phyloP scores from a whole-genome alignment of 2,113 vertebrate genomes.

The Circaetus gallicus region DNA sequence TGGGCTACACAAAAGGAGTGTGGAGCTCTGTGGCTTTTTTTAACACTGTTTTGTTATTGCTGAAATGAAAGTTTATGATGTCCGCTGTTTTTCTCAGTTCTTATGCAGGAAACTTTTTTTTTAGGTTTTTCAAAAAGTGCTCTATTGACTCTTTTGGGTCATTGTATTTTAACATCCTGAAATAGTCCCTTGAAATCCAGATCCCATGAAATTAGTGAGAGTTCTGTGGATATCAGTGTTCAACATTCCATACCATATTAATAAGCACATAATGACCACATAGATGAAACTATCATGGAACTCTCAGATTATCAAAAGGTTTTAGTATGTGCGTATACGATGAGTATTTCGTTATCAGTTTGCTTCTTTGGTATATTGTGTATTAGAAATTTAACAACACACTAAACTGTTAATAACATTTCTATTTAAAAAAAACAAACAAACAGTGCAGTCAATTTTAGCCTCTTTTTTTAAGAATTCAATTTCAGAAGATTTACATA shows the following conservation, averaged over 20 bases:
- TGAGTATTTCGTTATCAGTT: not conserved
- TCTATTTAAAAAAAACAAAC: not conserved
- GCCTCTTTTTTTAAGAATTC: not conserved
- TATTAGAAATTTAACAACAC: not conserved
- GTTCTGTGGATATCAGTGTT: not conserved
- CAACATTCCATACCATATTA: not conserved
- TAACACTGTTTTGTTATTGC: not conserved
- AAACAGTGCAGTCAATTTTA: not conserved
- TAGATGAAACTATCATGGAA: not conserved
- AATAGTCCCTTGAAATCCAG: not conserved
- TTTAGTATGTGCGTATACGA: not conserved
- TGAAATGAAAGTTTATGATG: not conserved
- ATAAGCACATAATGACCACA: not conserved
- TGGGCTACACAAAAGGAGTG: not conserved
- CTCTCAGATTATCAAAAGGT: not conserved
- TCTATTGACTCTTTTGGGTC: not conserved
- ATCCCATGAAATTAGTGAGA: not conserved
- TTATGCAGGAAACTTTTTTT: not conserved
- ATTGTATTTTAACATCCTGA: not conserved
- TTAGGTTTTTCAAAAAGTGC: not conserved
- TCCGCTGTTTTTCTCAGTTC: not conserved
- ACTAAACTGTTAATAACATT: not conserved
- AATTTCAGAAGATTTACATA: not conserved
- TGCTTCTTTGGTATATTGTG: not conserved
- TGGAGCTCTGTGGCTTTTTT: not conserved